phyloP scores from a whole-genome alignment of 2,797 vertebrate species.

The Spinibarbus caldwelli region DNA sequence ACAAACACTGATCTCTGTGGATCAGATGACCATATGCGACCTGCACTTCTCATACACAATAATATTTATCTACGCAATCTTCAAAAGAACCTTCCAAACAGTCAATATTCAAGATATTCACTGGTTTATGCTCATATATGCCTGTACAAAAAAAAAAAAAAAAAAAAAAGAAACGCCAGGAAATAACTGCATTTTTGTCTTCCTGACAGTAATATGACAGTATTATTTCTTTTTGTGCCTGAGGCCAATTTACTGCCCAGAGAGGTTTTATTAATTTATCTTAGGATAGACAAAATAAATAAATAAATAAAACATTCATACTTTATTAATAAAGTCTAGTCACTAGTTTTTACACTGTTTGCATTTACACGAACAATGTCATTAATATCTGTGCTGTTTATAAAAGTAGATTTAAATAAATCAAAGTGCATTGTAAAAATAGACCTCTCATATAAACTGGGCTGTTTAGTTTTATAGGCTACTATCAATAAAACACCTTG shows the following conservation, averaged over 20 bases:
- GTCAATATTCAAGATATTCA: not conserved
- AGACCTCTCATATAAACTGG: not conserved
- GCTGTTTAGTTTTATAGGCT: not conserved
- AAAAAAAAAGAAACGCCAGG: not conserved
- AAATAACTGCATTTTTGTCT: not conserved
- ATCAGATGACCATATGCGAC: not conserved
- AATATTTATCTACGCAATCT: not conserved
- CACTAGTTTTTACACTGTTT: not conserved
- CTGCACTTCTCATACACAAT: not conserved
- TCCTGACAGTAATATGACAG: not conserved
- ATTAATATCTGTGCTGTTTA: not conserved
- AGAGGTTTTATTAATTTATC: not conserved
- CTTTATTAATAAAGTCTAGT: not conserved
- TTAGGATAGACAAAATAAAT: not conserved
- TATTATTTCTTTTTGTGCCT: not conserved
- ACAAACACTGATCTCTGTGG: conserved; percentile 13
- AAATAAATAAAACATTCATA: not conserved
- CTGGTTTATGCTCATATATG: not conserved
- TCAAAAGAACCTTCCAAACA: not conserved
- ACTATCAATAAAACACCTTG: conserved; percentile 4
- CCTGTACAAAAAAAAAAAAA: not conserved
- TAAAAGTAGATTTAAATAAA: not conserved
- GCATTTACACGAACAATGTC: not conserved
- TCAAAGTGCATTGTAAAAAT: not conserved
- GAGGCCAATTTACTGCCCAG: not conserved